These are phyloP conservation scores for Xyliphius kryptos DNA, from an alignment of 2,113 vertebrate genomes.

Conservation along the genomic window DNA sequence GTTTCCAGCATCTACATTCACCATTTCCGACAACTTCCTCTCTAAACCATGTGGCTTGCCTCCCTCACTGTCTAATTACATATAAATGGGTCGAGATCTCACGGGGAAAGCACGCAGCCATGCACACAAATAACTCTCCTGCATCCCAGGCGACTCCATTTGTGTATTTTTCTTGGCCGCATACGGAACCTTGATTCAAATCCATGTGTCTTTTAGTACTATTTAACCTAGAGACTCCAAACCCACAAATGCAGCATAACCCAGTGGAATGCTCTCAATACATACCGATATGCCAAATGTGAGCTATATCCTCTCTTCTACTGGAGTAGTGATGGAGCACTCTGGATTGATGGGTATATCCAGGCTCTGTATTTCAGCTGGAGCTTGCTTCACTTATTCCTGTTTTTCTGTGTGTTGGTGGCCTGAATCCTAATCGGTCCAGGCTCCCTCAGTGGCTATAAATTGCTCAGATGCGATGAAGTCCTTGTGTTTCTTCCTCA, in stretches of 20 bases:
- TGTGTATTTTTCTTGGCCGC: constrained; percentile 85
- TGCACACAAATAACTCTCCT: constrained; percentile 78
- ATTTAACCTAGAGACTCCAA: constrained; percentile 78
- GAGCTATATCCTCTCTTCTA: constrained; percentile 72
- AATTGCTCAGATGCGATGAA: constrained; percentile 78
- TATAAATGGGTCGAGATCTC: constrained; percentile 35
- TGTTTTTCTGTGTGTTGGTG: constrained; percentile 86
- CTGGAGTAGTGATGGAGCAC: constrained; percentile 81
- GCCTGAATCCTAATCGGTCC: constrained; percentile 74
- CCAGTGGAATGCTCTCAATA: constrained; percentile 72
- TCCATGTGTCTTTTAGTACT: constrained; percentile 75
- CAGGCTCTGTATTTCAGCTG: constrained; percentile 70
- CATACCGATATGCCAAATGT: constrained; percentile 65
- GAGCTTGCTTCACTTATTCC: constrained; percentile 76
- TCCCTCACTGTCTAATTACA: constrained; percentile 27
- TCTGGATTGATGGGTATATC: constrained; percentile 81
- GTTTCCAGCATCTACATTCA: constrained; percentile 9
- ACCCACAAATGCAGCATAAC: constrained; percentile 78
- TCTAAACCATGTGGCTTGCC: too few relatives aligned
- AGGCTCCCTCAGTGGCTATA: constrained; percentile 77
- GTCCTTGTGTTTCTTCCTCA: constrained; percentile 70
- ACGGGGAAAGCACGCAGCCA: constrained; percentile 62
- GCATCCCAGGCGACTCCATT: constrained; percentile 70
- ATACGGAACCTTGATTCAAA: constrained; percentile 60
- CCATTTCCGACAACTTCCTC: constrained; percentile 8